phyloP scores from a whole-genome alignment of 1,140 invertebrate genomes.

The Grapholita molesta region DNA sequence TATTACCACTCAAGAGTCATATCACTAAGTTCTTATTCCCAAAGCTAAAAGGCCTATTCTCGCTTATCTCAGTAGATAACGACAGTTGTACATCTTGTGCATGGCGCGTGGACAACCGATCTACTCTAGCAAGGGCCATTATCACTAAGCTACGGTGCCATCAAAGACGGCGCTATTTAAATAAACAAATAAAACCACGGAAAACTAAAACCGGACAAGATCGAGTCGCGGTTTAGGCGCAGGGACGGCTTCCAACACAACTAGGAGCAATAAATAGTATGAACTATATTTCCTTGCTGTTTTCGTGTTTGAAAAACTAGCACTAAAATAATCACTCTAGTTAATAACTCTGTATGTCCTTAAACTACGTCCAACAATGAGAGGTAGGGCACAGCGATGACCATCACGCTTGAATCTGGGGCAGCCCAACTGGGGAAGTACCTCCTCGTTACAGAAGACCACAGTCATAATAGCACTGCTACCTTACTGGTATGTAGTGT shows the following conservation, averaged over 20 bases:
- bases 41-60: not conserved
- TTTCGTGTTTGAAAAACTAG: too few relatives aligned
- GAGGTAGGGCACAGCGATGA: too few relatives aligned
- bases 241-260: not conserved
- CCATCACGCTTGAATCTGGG: too few relatives aligned
- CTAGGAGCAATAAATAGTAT: not conserved
- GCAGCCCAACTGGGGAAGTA: too few relatives aligned
- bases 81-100: not conserved
- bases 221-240: not conserved
- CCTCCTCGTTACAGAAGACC: too few relatives aligned
- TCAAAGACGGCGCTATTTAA: not conserved
- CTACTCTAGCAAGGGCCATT: conserved; percentile 16
- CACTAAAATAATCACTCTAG: too few relatives aligned
- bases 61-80: not conserved
- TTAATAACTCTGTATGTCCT: too few relatives aligned
- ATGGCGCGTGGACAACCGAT: conserved; percentile 10
- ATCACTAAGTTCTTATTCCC: not conserved
- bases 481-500: too few relatives aligned
- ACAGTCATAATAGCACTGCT: too few relatives aligned
- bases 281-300: too few relatives aligned
- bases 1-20: not conserved
- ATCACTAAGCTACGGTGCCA: not conserved
- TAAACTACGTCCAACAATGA: too few relatives aligned
- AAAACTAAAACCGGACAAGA: conserved; percentile 1
- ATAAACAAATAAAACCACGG: not conserved